A percentile compares a stretch with the other conserved stretches of the same genome.
Conservation (phyloP, 2,888 invertebrate genomes). For the Erebia aethiops region DNA sequence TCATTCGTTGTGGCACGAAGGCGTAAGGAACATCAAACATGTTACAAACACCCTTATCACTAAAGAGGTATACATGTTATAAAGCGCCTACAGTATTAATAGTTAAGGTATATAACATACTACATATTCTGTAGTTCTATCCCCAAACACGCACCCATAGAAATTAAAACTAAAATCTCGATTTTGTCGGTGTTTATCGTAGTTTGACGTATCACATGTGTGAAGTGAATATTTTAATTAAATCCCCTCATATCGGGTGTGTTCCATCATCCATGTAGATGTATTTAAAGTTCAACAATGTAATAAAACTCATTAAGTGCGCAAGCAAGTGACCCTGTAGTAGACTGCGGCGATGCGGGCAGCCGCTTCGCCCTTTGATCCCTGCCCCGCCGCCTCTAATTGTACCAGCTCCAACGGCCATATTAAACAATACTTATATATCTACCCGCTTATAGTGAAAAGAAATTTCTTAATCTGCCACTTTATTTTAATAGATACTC, state of each 20-base stretch:
- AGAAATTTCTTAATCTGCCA: too few relatives aligned
- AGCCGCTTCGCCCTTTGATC: constrained; percentile 35
- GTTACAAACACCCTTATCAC: too few relatives aligned
- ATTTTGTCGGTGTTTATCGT: not conserved
- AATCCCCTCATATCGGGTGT: not conserved
- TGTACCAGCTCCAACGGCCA: constrained; percentile 18
- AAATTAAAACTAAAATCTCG: too few relatives aligned
- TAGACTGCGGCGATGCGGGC: constrained; percentile 32
- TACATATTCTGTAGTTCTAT: too few relatives aligned
- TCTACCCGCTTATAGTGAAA: not conserved
- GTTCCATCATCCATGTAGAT: constrained; percentile 2
- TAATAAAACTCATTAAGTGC: constrained; percentile 36
- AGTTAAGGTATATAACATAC: too few relatives aligned
- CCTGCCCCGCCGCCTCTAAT: constrained; percentile 34
- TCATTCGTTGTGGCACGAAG: too few relatives aligned
- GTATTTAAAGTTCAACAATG: constrained; percentile 26
- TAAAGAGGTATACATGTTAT: too few relatives aligned
- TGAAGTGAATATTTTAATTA: not conserved
- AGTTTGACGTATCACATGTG: not conserved
- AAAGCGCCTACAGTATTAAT: too few relatives aligned
- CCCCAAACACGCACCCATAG: too few relatives aligned
- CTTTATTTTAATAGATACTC: too few relatives aligned
- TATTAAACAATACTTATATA: not conserved
- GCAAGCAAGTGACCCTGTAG: constrained; percentile 31
- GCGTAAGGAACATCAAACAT: too few relatives aligned